phyloP scores from a whole-genome alignment of 2,113 vertebrate species.

The Brachyhypopomus gauderio region DNA sequence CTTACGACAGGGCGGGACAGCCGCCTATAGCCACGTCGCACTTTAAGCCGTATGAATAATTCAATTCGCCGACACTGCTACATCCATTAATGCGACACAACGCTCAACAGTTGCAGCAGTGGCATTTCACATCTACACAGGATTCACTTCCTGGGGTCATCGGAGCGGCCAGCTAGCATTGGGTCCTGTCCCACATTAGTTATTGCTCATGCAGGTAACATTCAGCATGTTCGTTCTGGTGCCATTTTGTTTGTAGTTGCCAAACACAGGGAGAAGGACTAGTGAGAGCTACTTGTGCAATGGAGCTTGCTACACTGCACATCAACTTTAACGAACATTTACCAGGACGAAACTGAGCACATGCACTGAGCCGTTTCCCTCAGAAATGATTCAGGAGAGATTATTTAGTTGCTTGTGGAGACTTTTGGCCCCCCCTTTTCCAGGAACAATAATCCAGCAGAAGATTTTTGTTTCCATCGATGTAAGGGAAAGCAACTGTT shows the following conservation, averaged over 20 bases:
- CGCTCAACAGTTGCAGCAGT: background rate
- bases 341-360: constrained; percentile 22
- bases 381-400: constrained; percentile 6
- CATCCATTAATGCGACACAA: constrained; percentile 7
- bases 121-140: background rate
- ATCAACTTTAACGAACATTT: constrained; percentile 17
- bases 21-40: constrained; percentile 27
- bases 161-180: too few relatives aligned
- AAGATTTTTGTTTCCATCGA: background rate
- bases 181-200: too few relatives aligned
- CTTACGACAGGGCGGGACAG: constrained; percentile 30
- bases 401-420: background rate
- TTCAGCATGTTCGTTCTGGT: background rate
- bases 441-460: constrained; percentile 4
- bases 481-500: background rate
- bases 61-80: constrained; percentile 25
- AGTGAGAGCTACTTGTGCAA: background rate
- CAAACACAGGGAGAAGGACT: background rate
- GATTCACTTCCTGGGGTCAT: too few relatives aligned
- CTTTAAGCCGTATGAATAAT: constrained; percentile 45
- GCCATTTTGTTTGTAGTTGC: background rate
- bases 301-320: background rate
- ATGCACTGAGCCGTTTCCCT: background rate
- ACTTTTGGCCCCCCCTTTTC: background rate
- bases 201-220: too few relatives aligned